Evolutionary conservation across 2,888 invertebrate genomes (phyloP).

Genomic region (Dinocampus coccinellae): DNA sequence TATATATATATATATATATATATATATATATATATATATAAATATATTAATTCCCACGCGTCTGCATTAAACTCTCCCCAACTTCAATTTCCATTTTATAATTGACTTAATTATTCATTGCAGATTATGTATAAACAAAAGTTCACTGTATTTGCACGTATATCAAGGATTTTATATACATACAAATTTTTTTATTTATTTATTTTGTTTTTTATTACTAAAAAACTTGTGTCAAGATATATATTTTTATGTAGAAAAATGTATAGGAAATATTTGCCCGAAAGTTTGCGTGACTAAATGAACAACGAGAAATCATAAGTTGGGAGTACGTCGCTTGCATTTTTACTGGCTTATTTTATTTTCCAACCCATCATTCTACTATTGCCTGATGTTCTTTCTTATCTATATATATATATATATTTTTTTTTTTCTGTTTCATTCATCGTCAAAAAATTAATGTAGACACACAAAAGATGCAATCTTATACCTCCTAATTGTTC

Average conservation of each 20-base stretch:
- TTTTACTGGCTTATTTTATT: conserved; percentile 4
- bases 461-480: background rate
- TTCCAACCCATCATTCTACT: background rate
- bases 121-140: background rate
- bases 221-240: background rate
- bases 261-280: conserved; percentile 4
- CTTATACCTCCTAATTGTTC: background rate
- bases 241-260: background rate
- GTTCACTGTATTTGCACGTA: background rate
- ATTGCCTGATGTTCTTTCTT: background rate
- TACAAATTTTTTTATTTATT: background rate
- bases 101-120: conserved; percentile 16
- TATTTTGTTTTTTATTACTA: background rate
- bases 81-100: conserved; percentile 16
- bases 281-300: conserved; percentile 32
- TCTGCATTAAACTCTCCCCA: conserved; percentile 27
- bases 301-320: conserved; percentile 36
- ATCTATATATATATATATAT: background rate
- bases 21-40: background rate
- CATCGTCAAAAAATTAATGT: background rate
- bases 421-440: background rate
- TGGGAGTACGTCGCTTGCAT: conserved; percentile 44
- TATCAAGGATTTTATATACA: background rate
- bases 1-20: background rate
- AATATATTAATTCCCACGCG: conserved; percentile 44